A percentile compares a stretch with the other conserved stretches of the same genome.
phyloP scores from a whole-genome alignment of 35 echinoderm and acorn worm genomes.

The Holothuria glaberrima region DNA sequence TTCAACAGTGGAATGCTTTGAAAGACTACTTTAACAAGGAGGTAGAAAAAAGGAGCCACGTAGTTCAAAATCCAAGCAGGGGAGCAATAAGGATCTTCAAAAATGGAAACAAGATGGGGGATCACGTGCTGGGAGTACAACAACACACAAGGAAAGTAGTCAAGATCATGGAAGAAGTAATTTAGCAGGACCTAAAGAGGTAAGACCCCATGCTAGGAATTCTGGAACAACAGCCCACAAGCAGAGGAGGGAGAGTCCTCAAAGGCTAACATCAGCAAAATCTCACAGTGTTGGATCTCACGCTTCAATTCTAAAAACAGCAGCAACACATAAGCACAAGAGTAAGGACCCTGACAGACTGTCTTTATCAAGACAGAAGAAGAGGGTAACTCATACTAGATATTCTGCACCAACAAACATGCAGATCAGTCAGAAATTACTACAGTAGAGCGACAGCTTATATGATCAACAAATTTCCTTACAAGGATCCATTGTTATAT shows the following conservation, averaged over 20 bases:
- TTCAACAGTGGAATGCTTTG: neutral
- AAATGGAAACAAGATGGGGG: neutral
- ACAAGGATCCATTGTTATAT: slow-evolving; percentile 33
- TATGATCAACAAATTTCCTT: slow-evolving; percentile 26
- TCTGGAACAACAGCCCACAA: neutral
- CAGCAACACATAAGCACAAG: neutral
- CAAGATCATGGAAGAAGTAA: neutral
- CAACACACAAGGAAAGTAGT: neutral
- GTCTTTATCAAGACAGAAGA: neutral
- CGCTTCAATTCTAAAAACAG: neutral
- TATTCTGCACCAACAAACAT: neutral
- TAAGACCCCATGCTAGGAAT: neutral
- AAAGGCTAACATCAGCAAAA: neutral
- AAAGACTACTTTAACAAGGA: slow-evolving; percentile 40
- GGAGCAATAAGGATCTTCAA: neutral
- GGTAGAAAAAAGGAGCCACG: neutral
- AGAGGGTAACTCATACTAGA: too few relatives aligned
- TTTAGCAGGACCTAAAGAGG: neutral
- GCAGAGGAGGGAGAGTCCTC: neutral
- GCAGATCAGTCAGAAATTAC: slow-evolving; percentile 8
- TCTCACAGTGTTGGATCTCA: neutral
- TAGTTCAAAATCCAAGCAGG: neutral
- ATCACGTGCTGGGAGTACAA: neutral
- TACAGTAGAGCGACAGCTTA: slow-evolving; percentile 20
- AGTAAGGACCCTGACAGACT: too few relatives aligned